Conservation (phyloP, 2,113 vertebrate species). For the Equus przewalskii region DNA sequence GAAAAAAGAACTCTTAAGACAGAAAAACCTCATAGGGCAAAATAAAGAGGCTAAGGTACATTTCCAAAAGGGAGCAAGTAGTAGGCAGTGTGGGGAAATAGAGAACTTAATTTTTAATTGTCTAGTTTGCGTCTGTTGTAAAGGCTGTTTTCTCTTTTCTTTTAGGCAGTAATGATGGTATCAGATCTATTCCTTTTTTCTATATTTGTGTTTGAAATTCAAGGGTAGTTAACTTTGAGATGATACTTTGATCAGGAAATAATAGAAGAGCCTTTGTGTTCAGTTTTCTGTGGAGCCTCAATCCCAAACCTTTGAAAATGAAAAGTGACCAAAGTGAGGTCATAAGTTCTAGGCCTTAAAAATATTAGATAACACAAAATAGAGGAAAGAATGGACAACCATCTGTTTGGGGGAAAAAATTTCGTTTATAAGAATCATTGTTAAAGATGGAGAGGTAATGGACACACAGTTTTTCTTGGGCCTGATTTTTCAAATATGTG, state of each 20-base stretch:
- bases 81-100: not conserved
- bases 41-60: not conserved
- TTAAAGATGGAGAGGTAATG: not conserved
- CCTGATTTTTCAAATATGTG: not conserved
- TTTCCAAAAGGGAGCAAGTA: not conserved
- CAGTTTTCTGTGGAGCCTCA: constrained; percentile 11
- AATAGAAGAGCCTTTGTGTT: constrained; percentile 29
- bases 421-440: not conserved
- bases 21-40: not conserved
- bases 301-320: constrained; percentile 38
- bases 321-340: not conserved
- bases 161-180: not conserved
- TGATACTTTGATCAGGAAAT: constrained; percentile 32
- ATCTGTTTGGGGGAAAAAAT: not conserved
- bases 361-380: not conserved
- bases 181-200: not conserved
- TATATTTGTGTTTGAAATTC: not conserved
- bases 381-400: not conserved
- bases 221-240: not conserved
- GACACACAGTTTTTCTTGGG: not conserved
- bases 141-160: not conserved
- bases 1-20: not conserved
- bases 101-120: not conserved
- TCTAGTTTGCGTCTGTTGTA: not conserved
- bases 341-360: not conserved